phyloP scores from a whole-genome alignment of 2,888 invertebrate species.

The Gymnocheta viridis region DNA sequence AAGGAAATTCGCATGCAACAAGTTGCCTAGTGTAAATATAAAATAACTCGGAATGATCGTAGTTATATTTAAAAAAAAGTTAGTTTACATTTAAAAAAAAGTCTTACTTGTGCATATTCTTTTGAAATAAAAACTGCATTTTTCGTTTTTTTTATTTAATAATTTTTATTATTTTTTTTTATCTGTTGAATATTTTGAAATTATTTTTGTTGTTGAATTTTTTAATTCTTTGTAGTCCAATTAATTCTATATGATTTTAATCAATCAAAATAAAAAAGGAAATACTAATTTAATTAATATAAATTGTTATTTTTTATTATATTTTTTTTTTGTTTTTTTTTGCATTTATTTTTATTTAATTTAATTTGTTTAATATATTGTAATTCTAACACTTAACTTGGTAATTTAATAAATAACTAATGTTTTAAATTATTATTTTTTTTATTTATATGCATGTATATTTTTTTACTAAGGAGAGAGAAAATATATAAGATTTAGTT shows the following conservation, averaged over 20 bases:
- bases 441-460: constrained; percentile 39
- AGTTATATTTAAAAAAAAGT: background rate
- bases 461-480: constrained; percentile 66
- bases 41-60: background rate
- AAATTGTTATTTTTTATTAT: constrained; percentile 57
- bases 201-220: constrained; percentile 68
- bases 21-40: too few species aligned
- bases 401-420: constrained; percentile 79
- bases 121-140: constrained; percentile 41
- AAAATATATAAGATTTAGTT: constrained; percentile 68
- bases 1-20: too few species aligned
- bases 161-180: constrained; percentile 78
- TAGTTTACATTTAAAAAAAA: background rate
- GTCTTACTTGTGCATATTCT: background rate
- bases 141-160: constrained; percentile 73
- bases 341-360: constrained; percentile 70
- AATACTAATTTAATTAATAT: constrained; percentile 67
- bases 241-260: constrained; percentile 55
- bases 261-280: constrained; percentile 70
- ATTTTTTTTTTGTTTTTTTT: constrained; percentile 48
- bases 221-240: constrained; percentile 47
- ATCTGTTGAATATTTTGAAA: constrained; percentile 76
- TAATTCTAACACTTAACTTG: constrained; percentile 79
- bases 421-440: constrained; percentile 70
- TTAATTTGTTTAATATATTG: constrained; percentile 72